Conservation (phyloP, 1,140 invertebrate species). For the Amphibalanus amphitrite region DNA sequence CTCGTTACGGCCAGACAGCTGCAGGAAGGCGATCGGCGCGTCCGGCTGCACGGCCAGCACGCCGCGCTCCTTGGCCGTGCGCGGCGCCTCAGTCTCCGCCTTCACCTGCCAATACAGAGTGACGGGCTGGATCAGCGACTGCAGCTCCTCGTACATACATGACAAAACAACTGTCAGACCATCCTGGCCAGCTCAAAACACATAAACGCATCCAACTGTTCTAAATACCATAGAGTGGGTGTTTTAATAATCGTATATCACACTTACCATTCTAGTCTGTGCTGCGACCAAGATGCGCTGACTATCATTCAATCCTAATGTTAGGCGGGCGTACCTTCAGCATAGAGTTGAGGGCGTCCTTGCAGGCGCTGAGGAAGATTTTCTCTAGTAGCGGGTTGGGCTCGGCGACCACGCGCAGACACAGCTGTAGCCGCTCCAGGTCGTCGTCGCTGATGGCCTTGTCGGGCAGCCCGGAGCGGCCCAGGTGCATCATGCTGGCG, state of each 20-base stretch:
- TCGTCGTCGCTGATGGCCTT: conserved; percentile 88
- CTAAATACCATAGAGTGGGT: too few species aligned
- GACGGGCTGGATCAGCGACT: too few species aligned
- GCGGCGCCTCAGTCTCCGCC: conserved; percentile 42
- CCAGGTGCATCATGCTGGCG: conserved; percentile 67
- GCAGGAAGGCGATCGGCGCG: conserved; percentile 69
- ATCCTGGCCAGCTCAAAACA: too few species aligned
- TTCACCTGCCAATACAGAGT: background rate
- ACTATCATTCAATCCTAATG: too few species aligned
- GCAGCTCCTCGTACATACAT: too few species aligned
- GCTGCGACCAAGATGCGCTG: too few species aligned
- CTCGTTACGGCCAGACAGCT: conserved; percentile 47
- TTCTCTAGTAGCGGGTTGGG: background rate
- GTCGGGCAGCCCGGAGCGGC: conserved; percentile 39
- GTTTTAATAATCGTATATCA: too few species aligned
- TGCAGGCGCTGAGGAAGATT: background rate
- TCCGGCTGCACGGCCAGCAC: conserved; percentile 44
- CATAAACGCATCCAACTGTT: too few species aligned
- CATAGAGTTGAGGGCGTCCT: background rate
- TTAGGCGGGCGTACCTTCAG: background rate
- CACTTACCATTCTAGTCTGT: too few species aligned
- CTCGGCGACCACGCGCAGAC: conserved; percentile 27
- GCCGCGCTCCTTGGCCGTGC: conserved; percentile 29
- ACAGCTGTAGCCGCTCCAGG: conserved; percentile 71
- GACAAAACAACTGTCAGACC: too few species aligned